A percentile compares a stretch with the other conserved stretches of the same genome.
Evolutionary conservation across 2,888 invertebrate species (phyloP).

Genomic region (Lathronympha strigana): DNA sequence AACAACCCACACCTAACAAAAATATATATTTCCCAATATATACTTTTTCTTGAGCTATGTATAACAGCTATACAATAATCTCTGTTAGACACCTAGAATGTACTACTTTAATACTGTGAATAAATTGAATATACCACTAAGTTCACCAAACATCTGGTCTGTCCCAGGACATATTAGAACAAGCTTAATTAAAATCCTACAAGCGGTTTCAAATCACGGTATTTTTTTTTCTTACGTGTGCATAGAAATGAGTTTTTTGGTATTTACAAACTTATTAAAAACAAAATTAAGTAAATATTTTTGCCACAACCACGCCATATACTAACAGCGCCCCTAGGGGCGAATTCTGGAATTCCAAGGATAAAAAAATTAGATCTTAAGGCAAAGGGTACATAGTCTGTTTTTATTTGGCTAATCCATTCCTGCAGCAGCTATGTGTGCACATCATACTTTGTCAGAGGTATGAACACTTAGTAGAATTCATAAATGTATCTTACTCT

Average conservation of each 20-base stretch:
- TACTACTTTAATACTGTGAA: slow-evolving; percentile 52
- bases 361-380: neutral
- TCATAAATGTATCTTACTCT: too few species aligned
- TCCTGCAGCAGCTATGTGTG: neutral
- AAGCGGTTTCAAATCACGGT: slow-evolving; percentile 23
- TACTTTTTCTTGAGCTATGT: slow-evolving; percentile 48
- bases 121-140: slow-evolving; percentile 49
- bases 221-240: too few species aligned
- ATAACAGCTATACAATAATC: slow-evolving; percentile 63
- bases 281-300: too few species aligned
- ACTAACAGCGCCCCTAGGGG: too few species aligned
- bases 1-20: slow-evolving; percentile 71
- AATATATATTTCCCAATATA: slow-evolving; percentile 62
- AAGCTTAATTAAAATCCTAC: slow-evolving; percentile 14
- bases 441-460: neutral
- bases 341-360: neutral
- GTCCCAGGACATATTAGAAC: slow-evolving; percentile 45
- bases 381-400: neutral
- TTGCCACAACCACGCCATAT: too few species aligned
- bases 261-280: too few species aligned
- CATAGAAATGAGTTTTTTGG: neutral
- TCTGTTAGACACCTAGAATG: slow-evolving; percentile 60
- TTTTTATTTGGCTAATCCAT: neutral
- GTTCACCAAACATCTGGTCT: slow-evolving; percentile 46
- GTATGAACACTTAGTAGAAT: too few species aligned